Conservation (phyloP, 2,888 invertebrate species). For the Mantis religiosa region DNA sequence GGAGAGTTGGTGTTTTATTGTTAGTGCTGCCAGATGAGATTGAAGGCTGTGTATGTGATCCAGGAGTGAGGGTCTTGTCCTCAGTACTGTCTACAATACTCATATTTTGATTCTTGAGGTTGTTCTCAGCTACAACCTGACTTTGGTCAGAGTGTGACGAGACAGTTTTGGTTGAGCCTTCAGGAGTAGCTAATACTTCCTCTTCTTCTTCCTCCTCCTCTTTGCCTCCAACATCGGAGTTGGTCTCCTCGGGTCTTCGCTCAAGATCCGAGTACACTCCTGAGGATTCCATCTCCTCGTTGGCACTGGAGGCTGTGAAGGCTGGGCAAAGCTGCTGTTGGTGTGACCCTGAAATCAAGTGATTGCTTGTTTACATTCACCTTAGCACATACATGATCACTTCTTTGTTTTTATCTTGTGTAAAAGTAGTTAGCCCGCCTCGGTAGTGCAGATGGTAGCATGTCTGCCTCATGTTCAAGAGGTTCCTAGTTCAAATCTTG, state of each 20-base stretch:
- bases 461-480: too few species aligned
- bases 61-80: not conserved
- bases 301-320: conserved; percentile 47
- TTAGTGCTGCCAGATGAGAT: not conserved
- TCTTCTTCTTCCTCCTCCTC: not conserved
- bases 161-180: conserved; percentile 53
- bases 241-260: conserved; percentile 60
- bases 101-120: not conserved
- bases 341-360: not conserved
- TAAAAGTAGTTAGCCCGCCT: too few species aligned
- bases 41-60: not conserved
- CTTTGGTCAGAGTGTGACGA: conserved; percentile 37
- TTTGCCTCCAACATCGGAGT: conserved; percentile 30
- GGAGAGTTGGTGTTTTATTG: not conserved
- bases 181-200: conserved; percentile 51
- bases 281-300: conserved; percentile 86
- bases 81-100: not conserved
- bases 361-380: too few species aligned
- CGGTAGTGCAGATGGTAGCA: too few species aligned
- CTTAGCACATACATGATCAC: too few species aligned
- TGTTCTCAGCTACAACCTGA: conserved; percentile 17
- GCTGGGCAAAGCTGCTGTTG: conserved; percentile 39
- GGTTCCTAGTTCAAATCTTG: too few species aligned
- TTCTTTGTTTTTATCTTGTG: too few species aligned
- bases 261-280: conserved; percentile 86